Evolutionary conservation across 2,888 invertebrate genomes (phyloP), one percentile per base, ranked within the genome.

Genomic region (Lochmaea crataegi): DNA sequence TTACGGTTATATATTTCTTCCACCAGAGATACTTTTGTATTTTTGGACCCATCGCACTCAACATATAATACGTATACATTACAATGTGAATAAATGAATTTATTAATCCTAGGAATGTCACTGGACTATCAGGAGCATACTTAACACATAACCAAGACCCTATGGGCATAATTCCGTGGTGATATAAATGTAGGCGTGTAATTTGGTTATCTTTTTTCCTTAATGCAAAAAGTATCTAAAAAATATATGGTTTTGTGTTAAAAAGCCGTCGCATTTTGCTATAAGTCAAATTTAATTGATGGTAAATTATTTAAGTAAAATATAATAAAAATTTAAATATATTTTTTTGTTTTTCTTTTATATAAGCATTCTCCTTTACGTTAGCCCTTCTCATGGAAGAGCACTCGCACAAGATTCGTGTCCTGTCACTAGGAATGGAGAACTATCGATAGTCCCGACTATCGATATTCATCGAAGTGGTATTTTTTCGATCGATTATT

Each of bases 11-110:
- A 16, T 70, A 70, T 41, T 70, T 70, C 56, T 70, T 70, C 70
- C 70, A 70, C 70, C 70, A 70, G 16, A 70, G 56, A 64, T 57
- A 70, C 64, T 70, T 70, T 56, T 70, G 70, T 56, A 70, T 18
- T 42, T 70, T 16, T 57, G 70, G 70, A 9, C 70, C 70, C 26
- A 70, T 38, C 1, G 60, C 70, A 65, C 70, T 70, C 9, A 70
- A 57, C 64, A 70, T 48, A 16, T 70, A 70, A 45, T 70, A 70
- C 1, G 48, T 16, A 16, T 70, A 70, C 70, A 70, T 70, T 22
- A 70, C 57, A 16, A 70, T 64, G 22, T 70, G 70, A 11, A 70
- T 45, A 16, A 64, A 56, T 18, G 70, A 70, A 41, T 70, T 70
- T 22, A 70, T 57, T 2, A 70, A 16, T 26, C 70, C 70, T 9